These are phyloP conservation scores for Leucophenga montana DNA, from an alignment of 2,888 invertebrate species.

Conservation along the genomic window DNA sequence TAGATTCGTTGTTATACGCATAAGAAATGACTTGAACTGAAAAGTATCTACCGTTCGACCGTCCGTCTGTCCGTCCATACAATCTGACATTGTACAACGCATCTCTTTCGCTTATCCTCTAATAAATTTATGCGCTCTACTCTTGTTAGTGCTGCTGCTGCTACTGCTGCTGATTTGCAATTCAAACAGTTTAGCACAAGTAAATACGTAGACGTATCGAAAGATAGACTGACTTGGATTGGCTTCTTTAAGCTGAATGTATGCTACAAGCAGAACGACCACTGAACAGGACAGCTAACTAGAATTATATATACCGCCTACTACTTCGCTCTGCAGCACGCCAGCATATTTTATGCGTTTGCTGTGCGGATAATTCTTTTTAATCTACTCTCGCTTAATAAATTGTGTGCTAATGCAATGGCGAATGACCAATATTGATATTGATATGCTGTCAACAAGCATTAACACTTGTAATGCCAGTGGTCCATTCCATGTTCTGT, in stretches of 20 bases:
- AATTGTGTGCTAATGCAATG: conserved; percentile 24
- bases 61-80: background rate
- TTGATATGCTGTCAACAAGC: conserved; percentile 30
- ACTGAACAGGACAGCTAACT: background rate
- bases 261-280: background rate
- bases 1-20: conserved; percentile 7
- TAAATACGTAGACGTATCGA: conserved; percentile 3
- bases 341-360: conserved; percentile 27
- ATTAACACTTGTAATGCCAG: conserved; percentile 25
- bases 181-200: conserved; percentile 29
- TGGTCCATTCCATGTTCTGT: no score
- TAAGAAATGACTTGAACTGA: conserved; percentile 24
- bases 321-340: background rate
- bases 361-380: conserved; percentile 24
- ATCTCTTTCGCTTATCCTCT: conserved; percentile 11
- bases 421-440: conserved; percentile 22
- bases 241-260: background rate
- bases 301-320: background rate
- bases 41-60: background rate
- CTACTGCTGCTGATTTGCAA: conserved; percentile 26
- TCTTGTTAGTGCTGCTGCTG: background rate
- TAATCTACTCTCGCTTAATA: conserved; percentile 28
- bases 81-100: background rate
- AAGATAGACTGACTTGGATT: background rate
- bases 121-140: conserved; percentile 22